Base-by-base conservation (phyloP, 2,888 invertebrate species). In the Acanthosoma haemorrhoidale region DNA sequence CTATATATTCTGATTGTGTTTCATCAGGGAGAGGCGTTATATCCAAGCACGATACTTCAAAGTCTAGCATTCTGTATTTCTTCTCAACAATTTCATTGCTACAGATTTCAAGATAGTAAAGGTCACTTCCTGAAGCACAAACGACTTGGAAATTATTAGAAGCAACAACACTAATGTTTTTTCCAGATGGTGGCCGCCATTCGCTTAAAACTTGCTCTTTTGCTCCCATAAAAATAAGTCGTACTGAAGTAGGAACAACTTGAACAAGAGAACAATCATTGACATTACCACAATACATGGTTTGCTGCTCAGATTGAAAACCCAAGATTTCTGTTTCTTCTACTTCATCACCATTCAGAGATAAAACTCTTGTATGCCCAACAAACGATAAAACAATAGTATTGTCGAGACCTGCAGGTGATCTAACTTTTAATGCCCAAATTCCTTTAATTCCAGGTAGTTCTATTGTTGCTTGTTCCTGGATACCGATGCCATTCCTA, bases 401-500 rank as follows among this genome's bases (percentile, higher is more conserved):
- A 78, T 98, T 96, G 79, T 97, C 95, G 76, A 83, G 83, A n/a
- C 75, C 72, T 31, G 76, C 75, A 39, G 71, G 43, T 31, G 80
- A 77, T 39, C 83, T 83, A 9, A 91, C 85, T 77, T 88, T 87
- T n/a, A 98, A 82, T 0, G 96, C 92, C 97, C 97, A 97, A 87
- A 98, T 94, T 73, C 96, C 97, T 82, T 97, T 97, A 74, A 98
- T 96, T 67, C 96, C 96, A 4, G 94, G 91, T 76, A 98, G 83
- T 83, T 99, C 99, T 74, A 99, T 97, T 61, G 92, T 94, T 0
- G 98, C 98, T 79, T 96, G 94, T 80, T 98, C 98, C 76, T 97
- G 96, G 72, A 98, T 97, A 3, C 99, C 99, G 77, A 99, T 99
- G 3, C 99, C 99, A 81, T 98, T 99, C 75, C 98, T 86, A 74